These are phyloP conservation scores for Heptranchias perlo DNA, from an alignment of 2,113 vertebrate species.

Conservation along the genomic window DNA sequence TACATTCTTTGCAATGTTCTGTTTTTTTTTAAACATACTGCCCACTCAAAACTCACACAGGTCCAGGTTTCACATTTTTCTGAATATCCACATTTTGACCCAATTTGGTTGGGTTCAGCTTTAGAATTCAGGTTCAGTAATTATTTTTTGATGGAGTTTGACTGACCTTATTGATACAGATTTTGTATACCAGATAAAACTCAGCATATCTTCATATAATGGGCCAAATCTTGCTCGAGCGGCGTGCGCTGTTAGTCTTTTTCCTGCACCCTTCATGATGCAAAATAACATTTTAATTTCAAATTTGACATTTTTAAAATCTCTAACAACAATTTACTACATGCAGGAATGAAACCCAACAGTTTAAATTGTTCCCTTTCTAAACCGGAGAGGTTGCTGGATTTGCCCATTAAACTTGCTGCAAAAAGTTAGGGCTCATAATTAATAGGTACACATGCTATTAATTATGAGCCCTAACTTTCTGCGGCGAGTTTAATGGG, in stretches of 20 bases:
- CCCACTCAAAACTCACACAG: background rate
- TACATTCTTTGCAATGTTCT: background rate
- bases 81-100: background rate
- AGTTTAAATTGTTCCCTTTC: background rate
- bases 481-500: background rate
- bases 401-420: too few species aligned
- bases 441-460: background rate
- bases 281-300: background rate
- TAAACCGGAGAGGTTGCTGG: background rate
- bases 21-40: background rate
- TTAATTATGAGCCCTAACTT: background rate
- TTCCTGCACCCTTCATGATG: background rate
- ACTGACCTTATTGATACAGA: background rate
- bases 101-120: background rate
- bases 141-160: background rate
- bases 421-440: too few species aligned
- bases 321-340: background rate
- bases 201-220: background rate
- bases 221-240: background rate
- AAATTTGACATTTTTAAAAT: background rate
- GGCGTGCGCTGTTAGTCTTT: background rate
- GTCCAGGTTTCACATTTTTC: background rate
- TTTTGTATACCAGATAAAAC: background rate
- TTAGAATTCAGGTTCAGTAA: background rate
- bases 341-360: background rate